A percentile compares a stretch with the other conserved stretches of the same genome.
phyloP scores from a whole-genome alignment of 2,113 vertebrate genomes.

The human region GRCh38 chr11:132336001-132336500 shows the following conservation, averaged over 20 bases:
- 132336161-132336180: conserved; percentile 83
- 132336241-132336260: conserved; percentile 88
- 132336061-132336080: conserved; percentile 53
- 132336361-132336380: conserved; percentile 73
- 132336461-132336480: not conserved
- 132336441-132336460: not conserved
- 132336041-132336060: conserved; percentile 60
- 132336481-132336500: not conserved
- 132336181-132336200: conserved; percentile 83
- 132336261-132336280: conserved; percentile 86
- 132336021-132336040: conserved; percentile 75
- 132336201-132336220: conserved; percentile 82
- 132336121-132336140: conserved; percentile 74
- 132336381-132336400: conserved; percentile 4
- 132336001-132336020: conserved; percentile 47
- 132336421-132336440: conserved; percentile 67
- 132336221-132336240: conserved; percentile 82
- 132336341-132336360: conserved; percentile 74
- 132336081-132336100: conserved; percentile 67
- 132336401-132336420: conserved; percentile 28
- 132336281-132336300: conserved; percentile 79
- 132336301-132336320: conserved; percentile 80
- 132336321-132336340: conserved; percentile 76
- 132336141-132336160: conserved; percentile 82
- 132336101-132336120: conserved; percentile 61